Base-by-base conservation (phyloP, 2,888 invertebrate species). In the Ametastegia equiseti region DNA sequence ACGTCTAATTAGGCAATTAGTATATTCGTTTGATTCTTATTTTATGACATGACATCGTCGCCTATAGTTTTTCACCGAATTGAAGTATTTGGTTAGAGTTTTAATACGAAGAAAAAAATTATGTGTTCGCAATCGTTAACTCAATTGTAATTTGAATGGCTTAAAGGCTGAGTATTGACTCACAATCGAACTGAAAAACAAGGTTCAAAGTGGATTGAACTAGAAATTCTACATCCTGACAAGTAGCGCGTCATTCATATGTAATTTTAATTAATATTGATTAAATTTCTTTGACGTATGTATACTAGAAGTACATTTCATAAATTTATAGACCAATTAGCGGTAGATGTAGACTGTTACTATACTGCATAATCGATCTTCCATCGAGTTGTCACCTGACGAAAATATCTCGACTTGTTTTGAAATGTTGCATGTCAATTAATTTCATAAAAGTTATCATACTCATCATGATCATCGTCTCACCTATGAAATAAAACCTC, bases 261-360 rank as follows among this genome's bases (percentile, higher is more conserved):
- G n/a, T n/a, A n/a, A n/a, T n/a, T 42, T 42, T 67, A 67, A 67
- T 67, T 67, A 67, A 67, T 23, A 23, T 15, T n/a, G n/a, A n/a
- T n/a, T n/a, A n/a, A n/a, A n/a, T n/a, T n/a, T n/a, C n/a, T n/a
- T n/a, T n/a, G n/a, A n/a, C n/a, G n/a, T n/a, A n/a, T n/a, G n/a
- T n/a, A n/a, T n/a, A n/a, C n/a, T n/a, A n/a, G n/a, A n/a, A n/a
- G n/a, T n/a, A n/a, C n/a, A n/a, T n/a, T n/a, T n/a, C n/a, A n/a
- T n/a, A n/a, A n/a, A n/a, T n/a, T n/a, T n/a, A n/a, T n/a, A n/a
- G n/a, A n/a, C n/a, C n/a, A n/a, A n/a, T n/a, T n/a, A n/a, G n/a
- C n/a, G n/a, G n/a, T 11, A 11, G 6, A 39, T 60, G 6, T 60
- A 60, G 60, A 60, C 23, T 36, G 36, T 30, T 65, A 19, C 1